These are phyloP conservation scores for Dicrurus megarhynchus DNA, from an alignment of 2,113 vertebrate genomes.

Conservation along the genomic window DNA sequence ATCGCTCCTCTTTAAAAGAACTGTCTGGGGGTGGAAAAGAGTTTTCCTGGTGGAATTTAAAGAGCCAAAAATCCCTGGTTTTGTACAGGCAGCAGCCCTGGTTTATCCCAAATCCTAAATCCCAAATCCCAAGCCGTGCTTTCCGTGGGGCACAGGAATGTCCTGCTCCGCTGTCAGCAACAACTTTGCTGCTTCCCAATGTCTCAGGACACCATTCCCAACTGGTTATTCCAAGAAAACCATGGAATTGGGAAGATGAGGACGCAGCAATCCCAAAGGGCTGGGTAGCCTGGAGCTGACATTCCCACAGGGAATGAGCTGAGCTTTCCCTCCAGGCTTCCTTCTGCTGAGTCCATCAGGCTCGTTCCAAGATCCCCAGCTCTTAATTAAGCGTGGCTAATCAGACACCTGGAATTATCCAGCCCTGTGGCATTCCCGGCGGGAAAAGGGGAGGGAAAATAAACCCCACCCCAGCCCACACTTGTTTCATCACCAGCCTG, in stretches of 20 bases:
- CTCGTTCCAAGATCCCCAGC: background rate
- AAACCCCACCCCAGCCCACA: background rate
- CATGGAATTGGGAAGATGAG: background rate
- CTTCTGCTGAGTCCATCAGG: background rate
- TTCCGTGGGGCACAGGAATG: rapidly evolving
- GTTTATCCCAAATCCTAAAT: background rate
- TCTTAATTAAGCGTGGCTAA: slow-evolving; percentile 34
- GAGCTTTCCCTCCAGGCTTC: background rate
- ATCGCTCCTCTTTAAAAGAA: background rate
- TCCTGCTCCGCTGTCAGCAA: background rate
- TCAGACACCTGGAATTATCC: background rate
- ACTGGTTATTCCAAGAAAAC: background rate
- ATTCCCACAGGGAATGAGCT: background rate
- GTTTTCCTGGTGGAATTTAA: background rate
- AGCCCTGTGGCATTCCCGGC: background rate
- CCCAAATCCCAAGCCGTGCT: rapidly evolving
- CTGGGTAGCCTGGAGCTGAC: background rate
- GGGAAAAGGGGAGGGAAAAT: background rate
- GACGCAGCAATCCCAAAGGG: rapidly evolving
- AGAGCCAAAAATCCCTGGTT: background rate
- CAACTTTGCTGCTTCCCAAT: background rate
- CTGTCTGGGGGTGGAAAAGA: rapidly evolving
- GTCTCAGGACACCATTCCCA: background rate
- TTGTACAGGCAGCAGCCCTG: background rate
- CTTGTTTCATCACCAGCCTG: background rate